phyloP scores from a whole-genome alignment of 2,113 vertebrate genomes.

The Gobius niger region DNA sequence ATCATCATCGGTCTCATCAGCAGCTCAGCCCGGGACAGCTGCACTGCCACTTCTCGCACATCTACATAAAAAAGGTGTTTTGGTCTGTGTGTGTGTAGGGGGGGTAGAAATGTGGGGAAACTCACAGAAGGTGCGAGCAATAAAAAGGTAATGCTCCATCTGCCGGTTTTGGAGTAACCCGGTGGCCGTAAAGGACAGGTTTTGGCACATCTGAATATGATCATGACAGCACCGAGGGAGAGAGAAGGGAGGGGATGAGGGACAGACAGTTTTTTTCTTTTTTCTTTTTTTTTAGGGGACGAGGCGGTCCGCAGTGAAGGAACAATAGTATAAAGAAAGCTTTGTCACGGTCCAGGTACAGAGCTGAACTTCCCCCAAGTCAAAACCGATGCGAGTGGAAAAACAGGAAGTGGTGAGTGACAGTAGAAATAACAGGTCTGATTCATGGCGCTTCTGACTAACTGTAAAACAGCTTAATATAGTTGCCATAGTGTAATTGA shows the following conservation, averaged over 20 bases:
- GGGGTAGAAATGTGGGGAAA: constrained; percentile 51
- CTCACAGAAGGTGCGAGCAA: constrained; percentile 74
- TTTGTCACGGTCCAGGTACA: constrained; percentile 43
- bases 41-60: constrained; percentile 48
- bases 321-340: constrained; percentile 43
- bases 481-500: not conserved
- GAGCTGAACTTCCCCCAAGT: constrained; percentile 11
- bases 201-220: constrained; percentile 65
- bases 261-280: not conserved
- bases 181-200: constrained; percentile 72
- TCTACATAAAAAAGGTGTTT: constrained; percentile 72
- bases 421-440: constrained; percentile 20
- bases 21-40: constrained; percentile 56
- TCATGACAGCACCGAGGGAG: constrained; percentile 44
- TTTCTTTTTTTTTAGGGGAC: not conserved
- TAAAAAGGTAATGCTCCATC: constrained; percentile 78
- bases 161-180: constrained; percentile 74
- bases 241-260: not conserved
- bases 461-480: constrained; percentile 7
- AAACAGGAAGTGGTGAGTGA: constrained; percentile 25
- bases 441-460: constrained; percentile 3
- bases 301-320: constrained; percentile 12
- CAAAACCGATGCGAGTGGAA: constrained; percentile 17
- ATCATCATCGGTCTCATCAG: constrained; percentile 58
- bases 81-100: not conserved